phyloP scores from a whole-genome alignment of 2,888 invertebrate genomes.

The Xestobium rufovillosum region DNA sequence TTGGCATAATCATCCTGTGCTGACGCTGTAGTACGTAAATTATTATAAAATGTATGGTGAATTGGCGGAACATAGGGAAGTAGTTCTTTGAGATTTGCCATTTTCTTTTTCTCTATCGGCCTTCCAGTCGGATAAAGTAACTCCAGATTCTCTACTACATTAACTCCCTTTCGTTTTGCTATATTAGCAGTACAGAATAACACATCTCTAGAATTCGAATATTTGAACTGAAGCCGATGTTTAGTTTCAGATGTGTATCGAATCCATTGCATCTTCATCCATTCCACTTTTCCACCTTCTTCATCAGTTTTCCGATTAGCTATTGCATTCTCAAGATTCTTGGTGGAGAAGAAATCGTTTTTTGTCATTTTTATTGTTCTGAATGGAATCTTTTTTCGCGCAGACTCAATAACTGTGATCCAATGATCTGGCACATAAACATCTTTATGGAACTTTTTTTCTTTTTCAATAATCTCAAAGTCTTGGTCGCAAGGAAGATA shows the following conservation, averaged over 20 bases:
- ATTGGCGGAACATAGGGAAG: conserved; percentile 20
- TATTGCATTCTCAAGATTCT: conserved; percentile 13
- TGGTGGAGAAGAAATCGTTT: conserved; percentile 15
- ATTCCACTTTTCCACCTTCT: conserved; percentile 14
- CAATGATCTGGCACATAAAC: conserved; percentile 14
- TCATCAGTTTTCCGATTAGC: conserved; percentile 19
- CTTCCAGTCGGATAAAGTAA: conserved; percentile 12
- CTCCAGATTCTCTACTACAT: neutral
- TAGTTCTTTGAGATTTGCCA: conserved; percentile 19
- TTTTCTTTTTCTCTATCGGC: conserved; percentile 11
- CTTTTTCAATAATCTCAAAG: conserved; percentile 11
- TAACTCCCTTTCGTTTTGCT: conserved; percentile 6
- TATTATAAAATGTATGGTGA: conserved; percentile 12
- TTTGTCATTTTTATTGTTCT: conserved; percentile 15
- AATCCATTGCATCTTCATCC: conserved; percentile 22
- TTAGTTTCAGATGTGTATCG: too few relatives aligned
- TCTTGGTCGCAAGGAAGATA: conserved; percentile 11
- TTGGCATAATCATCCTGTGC: too few relatives aligned
- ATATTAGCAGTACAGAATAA: conserved; percentile 4
- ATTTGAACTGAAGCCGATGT: conserved; percentile 9
- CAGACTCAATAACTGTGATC: conserved; percentile 10
- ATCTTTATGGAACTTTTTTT: conserved; percentile 7
- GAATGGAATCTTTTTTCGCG: conserved; percentile 12
- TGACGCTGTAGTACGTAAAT: too few relatives aligned
- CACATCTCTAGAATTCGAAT: conserved; percentile 5